Conservation (phyloP, 2,888 invertebrate genomes). For the Leptinotarsa rubiginosa region DNA sequence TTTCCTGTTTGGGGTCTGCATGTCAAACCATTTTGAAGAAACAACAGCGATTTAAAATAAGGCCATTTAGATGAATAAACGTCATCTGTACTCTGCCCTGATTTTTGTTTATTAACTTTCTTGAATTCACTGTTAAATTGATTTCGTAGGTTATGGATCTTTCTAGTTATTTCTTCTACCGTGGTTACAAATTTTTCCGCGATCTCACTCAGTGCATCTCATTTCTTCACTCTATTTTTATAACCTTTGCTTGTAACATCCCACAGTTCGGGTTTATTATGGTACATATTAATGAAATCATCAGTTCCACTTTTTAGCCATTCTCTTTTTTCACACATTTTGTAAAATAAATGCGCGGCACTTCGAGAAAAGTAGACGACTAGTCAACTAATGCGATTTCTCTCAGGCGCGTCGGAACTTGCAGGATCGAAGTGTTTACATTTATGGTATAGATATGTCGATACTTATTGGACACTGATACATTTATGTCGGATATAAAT, state of each 20-base stretch:
- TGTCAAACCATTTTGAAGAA: no score
- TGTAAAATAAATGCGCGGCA: not conserved
- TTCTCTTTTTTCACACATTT: constrained; percentile 27
- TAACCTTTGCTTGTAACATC: constrained; percentile 55
- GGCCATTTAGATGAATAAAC: no score
- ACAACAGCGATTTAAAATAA: no score
- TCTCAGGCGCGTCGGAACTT: not conserved
- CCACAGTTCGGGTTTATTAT: constrained; percentile 43
- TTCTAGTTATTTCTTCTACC: constrained; percentile 28
- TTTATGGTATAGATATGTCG: not conserved
- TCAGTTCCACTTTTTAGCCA: constrained; percentile 36
- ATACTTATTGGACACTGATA: not conserved
- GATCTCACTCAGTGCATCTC: constrained; percentile 22
- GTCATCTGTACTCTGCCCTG: no score
- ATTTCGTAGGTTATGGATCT: constrained; percentile 28
- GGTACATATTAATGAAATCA: constrained; percentile 36
- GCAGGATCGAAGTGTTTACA: not conserved
- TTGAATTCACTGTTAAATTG: constrained; percentile 25
- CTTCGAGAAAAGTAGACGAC: constrained; percentile 3
- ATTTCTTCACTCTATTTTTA: constrained; percentile 31
- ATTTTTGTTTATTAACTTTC: not conserved
- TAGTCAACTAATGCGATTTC: not conserved
- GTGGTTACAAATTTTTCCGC: constrained; percentile 28
- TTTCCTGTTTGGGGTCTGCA: no score
- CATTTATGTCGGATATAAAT: not conserved